These are phyloP conservation scores for Capreolus pygargus DNA, from an alignment of 2,113 vertebrate genomes.

Conservation along the genomic window DNA sequence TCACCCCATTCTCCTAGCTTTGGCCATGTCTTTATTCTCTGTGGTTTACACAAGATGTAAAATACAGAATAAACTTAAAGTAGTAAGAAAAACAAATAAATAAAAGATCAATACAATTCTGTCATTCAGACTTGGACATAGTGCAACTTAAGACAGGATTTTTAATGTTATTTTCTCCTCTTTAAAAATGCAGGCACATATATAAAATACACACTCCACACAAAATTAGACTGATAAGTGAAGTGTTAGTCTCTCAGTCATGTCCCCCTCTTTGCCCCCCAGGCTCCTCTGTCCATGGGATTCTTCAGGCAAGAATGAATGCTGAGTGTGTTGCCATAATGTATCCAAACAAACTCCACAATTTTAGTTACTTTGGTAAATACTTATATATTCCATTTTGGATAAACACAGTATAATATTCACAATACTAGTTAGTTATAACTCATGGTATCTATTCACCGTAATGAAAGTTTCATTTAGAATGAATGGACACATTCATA, in stretches of 20 bases:
- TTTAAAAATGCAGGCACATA: background rate
- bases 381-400: background rate
- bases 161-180: background rate
- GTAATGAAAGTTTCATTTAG: background rate
- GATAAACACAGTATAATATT: background rate
- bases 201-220: background rate
- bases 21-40: background rate
- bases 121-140: background rate
- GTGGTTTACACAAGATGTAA: background rate
- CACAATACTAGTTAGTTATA: background rate
- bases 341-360: background rate
- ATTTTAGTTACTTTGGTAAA: background rate
- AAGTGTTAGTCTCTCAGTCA: background rate
- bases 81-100: background rate
- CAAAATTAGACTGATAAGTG: background rate
- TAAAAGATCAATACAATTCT: background rate
- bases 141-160: background rate
- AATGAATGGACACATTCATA: background rate
- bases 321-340: background rate
- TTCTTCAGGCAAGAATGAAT: background rate
- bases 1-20: background rate
- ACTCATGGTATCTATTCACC: background rate
- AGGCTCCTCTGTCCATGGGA: background rate
- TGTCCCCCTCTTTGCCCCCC: background rate
- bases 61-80: background rate